Evolutionary conservation across 2,797 vertebrate genomes (phyloP).

Genomic region (Saxicola maurus): DNA sequence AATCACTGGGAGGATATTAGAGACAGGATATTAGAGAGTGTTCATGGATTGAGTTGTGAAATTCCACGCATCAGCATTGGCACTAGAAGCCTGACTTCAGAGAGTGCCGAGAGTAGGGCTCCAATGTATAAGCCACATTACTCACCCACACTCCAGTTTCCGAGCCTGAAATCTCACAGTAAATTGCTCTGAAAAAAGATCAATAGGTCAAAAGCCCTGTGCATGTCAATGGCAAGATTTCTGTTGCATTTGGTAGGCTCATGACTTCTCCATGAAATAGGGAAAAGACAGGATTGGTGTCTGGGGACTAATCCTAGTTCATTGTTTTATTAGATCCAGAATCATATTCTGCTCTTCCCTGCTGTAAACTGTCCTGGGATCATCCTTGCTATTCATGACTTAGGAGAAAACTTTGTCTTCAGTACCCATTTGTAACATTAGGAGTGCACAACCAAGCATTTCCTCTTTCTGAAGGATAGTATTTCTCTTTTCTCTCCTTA

Average conservation of each 20-base stretch:
- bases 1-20: background rate
- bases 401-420: background rate
- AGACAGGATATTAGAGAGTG: background rate
- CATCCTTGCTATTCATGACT: background rate
- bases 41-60: background rate
- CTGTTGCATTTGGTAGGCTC: background rate
- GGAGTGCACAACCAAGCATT: background rate
- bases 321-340: background rate
- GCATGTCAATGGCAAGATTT: background rate
- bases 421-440: background rate
- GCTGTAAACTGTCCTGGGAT: background rate
- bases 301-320: background rate
- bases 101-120: background rate
- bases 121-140: background rate
- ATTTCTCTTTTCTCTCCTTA: background rate
- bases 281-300: background rate
- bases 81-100: background rate
- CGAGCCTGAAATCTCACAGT: background rate
- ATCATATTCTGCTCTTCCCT: background rate
- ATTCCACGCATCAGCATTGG: background rate
- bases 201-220: background rate
- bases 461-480: background rate
- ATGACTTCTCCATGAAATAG: background rate
- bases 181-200: slow-evolving; percentile 8
- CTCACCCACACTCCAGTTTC: background rate